Base-by-base conservation (phyloP, 2,797 vertebrate species). In the Lepus townsendii region DNA sequence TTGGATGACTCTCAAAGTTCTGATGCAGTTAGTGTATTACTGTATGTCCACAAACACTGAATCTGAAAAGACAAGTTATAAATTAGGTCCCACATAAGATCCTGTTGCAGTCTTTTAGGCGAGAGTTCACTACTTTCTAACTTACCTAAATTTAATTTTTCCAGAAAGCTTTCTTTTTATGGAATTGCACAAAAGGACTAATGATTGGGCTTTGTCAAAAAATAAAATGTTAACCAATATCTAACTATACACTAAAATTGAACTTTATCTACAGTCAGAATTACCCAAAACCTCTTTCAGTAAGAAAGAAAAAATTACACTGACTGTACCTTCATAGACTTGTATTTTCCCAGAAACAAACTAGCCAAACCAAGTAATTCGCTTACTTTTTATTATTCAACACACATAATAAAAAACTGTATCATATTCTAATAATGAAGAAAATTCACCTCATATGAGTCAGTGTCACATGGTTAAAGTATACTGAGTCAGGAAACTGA, bases 341-440 rank as follows among this genome's bases (percentile, higher is more conserved):
- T 69, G 0, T 73, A n/a, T 52, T 83, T 95, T 27, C 20, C 24
- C 32, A 60, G 24, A 88, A 84, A 87, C 71, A n/a, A 93, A 91
- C 27, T 89, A 83, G 14, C 60, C 62, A 94, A 93, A 94, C n/a
- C 26, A 90, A 83, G 20, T 35, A 77, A 90, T 50, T 92, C 27
- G 38, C 19, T 80, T 78, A 83, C 77, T 90, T 95, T 94, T 90
- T 76, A 88, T 76, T 92, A 80, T 80, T 96, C 30, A 88, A 60
- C 69, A 94, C 9, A 42, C 26, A 32, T 54, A 95, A 76, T 75
- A 1, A 79, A 91, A 88, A 93, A 65, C 32, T 90, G 20, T 38
- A 80, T n/a, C 54, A 71, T 66, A 88, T 66, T 93, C 63, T 76
- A 94, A 54, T 83, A 72, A 50, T 60, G 42, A 85, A 80, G 85